Evolutionary conservation across 2,888 invertebrate genomes (phyloP), one percentile per base, ranked within the genome.

Genomic region (Sussaba pulchella): DNA sequence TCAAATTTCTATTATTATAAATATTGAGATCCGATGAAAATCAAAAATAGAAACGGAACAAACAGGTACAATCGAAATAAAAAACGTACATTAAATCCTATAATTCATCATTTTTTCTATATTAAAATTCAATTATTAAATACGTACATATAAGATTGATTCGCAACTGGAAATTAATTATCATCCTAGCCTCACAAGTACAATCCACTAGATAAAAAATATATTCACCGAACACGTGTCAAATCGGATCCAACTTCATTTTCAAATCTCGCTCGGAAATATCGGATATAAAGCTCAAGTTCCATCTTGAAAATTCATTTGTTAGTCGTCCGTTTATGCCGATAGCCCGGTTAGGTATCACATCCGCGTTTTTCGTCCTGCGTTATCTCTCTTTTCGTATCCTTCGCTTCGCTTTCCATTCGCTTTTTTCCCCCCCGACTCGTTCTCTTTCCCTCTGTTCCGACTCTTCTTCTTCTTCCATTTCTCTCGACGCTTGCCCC

Each of bases 401-500:
- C 66, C 54, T 78, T 14, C 10, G 52, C 43, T 59, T 45, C 45
- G 67, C 50, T 79, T 78, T 69, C 73, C 79, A 76, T 76, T 72
- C 79, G 82, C 80, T 76, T 73, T 69, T 79, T 76, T 72, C 57
- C 52, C 72, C 76, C 57, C 52, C 72, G 17, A 24, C 52, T 70
- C 75, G 61, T 26, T 50, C 52, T 9, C 31, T n/a, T 21, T 50
- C 36, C 72, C 39, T 47, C 67, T 36, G 52, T 21, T 57, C 47
- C 36, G 75, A n/a, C n/a, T n/a, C n/a, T 57, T 67, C 39, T 43
- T 43, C 21, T 24, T 54, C 24, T 70, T 57, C 80, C 80, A 80
- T 80, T 80, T 80, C 76, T 81, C 77, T 70, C 69, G 64, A 70
- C 76, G 79, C 69, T 79, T 80, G 76, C 76, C 69, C 43, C 75